Base-by-base conservation (phyloP, 2,888 invertebrate genomes). In the Morpho deidamia region DNA sequence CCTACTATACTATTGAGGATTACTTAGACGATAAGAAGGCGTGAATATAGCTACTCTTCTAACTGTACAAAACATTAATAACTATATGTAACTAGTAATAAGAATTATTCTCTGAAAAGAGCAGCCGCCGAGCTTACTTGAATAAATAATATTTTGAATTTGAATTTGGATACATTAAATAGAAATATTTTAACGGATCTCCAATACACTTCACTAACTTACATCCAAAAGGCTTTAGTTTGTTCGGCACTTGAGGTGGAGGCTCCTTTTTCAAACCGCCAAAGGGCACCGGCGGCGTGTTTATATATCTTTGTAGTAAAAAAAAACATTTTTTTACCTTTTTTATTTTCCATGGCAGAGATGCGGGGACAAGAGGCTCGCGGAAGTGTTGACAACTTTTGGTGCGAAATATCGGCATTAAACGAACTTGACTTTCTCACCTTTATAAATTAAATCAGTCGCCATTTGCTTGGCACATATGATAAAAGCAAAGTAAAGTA, bases 231-330 rank as follows among this genome's bases (percentile, higher is more conserved):
- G 52, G 14, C 38, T 33, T 47, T 39, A 50, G 54, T 50, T 53
- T 59, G 55, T 45, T 51, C 43, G 54, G 54, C 51, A 39, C 57
- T 53, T 49, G 44, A 45, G 45, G 44, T 42, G 35, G 42, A 42
- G 42, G 48, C 44, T 46, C 55, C 55, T 56, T 53, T 53, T 51
- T 35, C 42, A 35, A 48, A 53, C 59, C 59, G 61, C 56, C 61
- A 61, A 61, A 61, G 61, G 59, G 53, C 48, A 59, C 59, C 61
- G 61, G 58, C 61, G 44, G 54, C 55, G 35, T 61, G 59, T 61
- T 61, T 61, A 61, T 56, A 59, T 61, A 57, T 50, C 56, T 55
- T 51, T 57, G 44, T 55, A 44, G 51, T 51, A 52, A 46, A 56
- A 61, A 56, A 58, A 55, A 46, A 33, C 44, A 33, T 37, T 53